Base-by-base conservation (phyloP, 1,140 invertebrate species). In the Halotydeus destructor region DNA sequence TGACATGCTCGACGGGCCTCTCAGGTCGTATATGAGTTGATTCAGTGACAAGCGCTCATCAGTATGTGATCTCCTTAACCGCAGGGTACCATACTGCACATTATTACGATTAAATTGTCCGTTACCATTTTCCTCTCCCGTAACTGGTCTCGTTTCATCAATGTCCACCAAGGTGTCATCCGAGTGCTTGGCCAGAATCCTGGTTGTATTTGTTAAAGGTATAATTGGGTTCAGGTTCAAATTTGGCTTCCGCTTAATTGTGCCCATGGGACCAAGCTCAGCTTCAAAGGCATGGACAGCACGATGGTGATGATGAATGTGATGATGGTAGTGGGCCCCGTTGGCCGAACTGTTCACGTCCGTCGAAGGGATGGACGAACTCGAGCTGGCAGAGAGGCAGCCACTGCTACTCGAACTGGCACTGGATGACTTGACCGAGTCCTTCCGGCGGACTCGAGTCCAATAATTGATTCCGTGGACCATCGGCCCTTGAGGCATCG, bases 161-260 rank as follows among this genome's bases (percentile, higher is more conserved):
- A 30, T 18, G 9, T 32, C 43, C 5, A 30, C n/a, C n/a, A 39
- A 32, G 16, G 28, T 31, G 39, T 54, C 49, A 19, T 49, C 49
- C 14, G 52, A 46, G 24, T 47, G 50, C 32, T 51, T 50, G 37
- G 42, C 56, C 44, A 52, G 51, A 50, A 81, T 79, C n/a, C 83
- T 64, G 1, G 82, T 86, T 53, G 83, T 86, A 42, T 77, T 79
- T 6, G 83, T 88, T 32, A 89, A 55, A 0, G 83, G 82, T n/a
- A 86, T 68, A 57, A 82, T 83, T 12, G 52, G 52, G 14, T 49
- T 41, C 24, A 47, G 43, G 22, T 31, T 41, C 22, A 44, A 39
- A 23, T 41, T 49, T 1, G 55, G 55, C 35, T 57, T 57, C n/a
- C 56, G 45, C 31, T 58, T 57, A 27, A 57, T 53, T 4, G 55